Percentiles rank a stretch among this genome's conserved stretches.
These are phyloP conservation scores for Diplodus sargus DNA, from an alignment of 2,797 vertebrate species.

Conservation along the genomic window DNA sequence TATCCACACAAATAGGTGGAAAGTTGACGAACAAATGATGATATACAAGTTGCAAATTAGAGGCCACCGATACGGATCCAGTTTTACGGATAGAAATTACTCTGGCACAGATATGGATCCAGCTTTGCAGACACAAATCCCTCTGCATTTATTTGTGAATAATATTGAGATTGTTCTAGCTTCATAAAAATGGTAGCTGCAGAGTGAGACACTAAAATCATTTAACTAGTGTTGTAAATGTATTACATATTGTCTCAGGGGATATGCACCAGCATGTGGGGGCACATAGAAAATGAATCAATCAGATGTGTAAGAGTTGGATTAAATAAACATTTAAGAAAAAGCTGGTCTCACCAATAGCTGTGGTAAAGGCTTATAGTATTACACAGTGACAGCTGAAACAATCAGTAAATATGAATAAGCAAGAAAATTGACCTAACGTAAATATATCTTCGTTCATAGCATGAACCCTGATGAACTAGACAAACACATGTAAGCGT, in stretches of 20 bases:
- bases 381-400: neutral
- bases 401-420: neutral
- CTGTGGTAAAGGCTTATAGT: neutral
- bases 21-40: too few species aligned
- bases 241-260: neutral
- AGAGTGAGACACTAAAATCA: neutral
- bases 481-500: slow-evolving; percentile 6
- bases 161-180: too few species aligned
- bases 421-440: neutral
- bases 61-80: too few species aligned
- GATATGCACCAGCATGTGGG: neutral
- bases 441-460: neutral
- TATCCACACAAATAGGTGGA: too few species aligned
- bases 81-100: too few species aligned
- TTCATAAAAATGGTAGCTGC: neutral
- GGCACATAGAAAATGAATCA: neutral
- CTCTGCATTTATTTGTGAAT: too few species aligned
- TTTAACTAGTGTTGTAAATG: neutral
- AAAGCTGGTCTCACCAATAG: neutral
- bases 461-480: slow-evolving; percentile 23
- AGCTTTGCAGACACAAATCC: too few species aligned
- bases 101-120: too few species aligned
- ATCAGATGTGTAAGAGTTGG: neutral
- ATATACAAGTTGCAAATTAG: too few species aligned
- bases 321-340: neutral